These are phyloP conservation scores for Saguinus imperator DNA, from an alignment of 2,113 vertebrate species.

Conservation along the genomic window DNA sequence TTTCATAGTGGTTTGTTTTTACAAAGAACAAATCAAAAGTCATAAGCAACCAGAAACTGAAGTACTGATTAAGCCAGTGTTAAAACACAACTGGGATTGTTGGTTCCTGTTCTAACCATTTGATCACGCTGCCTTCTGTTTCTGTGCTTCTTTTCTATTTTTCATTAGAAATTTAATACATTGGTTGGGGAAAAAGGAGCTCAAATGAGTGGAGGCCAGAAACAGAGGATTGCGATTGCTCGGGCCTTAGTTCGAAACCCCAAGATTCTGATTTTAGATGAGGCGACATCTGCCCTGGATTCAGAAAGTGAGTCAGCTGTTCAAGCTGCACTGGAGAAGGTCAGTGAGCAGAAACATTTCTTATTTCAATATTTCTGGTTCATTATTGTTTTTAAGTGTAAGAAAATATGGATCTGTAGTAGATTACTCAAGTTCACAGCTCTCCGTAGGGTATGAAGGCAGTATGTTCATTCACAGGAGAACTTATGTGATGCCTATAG, in stretches of 20 bases:
- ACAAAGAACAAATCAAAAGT: neutral
- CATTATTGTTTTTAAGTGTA: neutral
- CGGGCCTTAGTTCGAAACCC: conserved; percentile 79
- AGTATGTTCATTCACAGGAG: neutral
- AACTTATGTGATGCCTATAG: neutral
- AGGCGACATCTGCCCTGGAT: conserved; percentile 81
- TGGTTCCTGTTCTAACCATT: conserved; percentile 13
- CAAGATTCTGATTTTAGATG: conserved; percentile 81
- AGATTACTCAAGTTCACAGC: neutral
- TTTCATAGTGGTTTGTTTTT: neutral
- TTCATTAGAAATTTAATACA: conserved; percentile 77
- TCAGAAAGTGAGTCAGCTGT: conserved; percentile 77
- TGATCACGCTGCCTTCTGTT: neutral
- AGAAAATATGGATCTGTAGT: neutral
- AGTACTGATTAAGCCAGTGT: neutral
- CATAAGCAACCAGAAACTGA: neutral
- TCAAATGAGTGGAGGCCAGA: conserved; percentile 79
- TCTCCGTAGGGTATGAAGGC: neutral
- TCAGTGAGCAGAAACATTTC: conserved; percentile 36
- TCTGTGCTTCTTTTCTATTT: conserved; percentile 6
- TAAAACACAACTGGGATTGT: neutral
- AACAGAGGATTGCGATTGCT: conserved; percentile 78
- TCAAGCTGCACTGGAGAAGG: conserved; percentile 80
- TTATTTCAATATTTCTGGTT: neutral
- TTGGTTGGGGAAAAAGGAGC: conserved; percentile 80